These are phyloP conservation scores for Porites australiensis DNA, from an alignment of 64 coral and sea anemone genomes.

Conservation along the genomic window DNA sequence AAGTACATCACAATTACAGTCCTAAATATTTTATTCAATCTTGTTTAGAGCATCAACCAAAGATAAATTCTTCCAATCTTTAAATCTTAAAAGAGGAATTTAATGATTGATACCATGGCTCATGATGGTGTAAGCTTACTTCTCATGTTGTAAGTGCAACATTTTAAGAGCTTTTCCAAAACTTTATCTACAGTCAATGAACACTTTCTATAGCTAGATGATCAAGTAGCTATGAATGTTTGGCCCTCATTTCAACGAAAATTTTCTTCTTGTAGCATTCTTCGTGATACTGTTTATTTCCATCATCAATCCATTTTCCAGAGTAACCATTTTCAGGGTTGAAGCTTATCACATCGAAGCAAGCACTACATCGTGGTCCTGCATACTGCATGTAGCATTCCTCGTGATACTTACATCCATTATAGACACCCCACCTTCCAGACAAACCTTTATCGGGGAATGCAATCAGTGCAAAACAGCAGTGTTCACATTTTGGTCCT, in stretches of 20 bases:
- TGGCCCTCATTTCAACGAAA: conserved; percentile 89
- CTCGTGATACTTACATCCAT: conserved; percentile 93
- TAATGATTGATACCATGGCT: too few species aligned
- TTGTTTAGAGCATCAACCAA: too few species aligned
- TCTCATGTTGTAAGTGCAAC: too few species aligned
- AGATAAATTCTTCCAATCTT: too few species aligned
- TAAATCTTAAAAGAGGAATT: too few species aligned
- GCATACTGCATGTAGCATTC: conserved; percentile 93
- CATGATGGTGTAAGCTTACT: too few species aligned
- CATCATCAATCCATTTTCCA: conserved; percentile 78
- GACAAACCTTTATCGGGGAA: conserved; percentile 89
- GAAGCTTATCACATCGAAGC: conserved; percentile 94
- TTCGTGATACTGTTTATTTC: conserved; percentile 89
- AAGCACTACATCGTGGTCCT: conserved; percentile 91
- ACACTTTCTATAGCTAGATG: too few species aligned
- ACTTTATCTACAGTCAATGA: too few species aligned
- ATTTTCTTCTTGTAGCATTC: conserved; percentile 93
- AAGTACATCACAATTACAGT: too few species aligned
- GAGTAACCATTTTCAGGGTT: conserved; percentile 83
- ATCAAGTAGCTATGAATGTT: conserved; percentile 48
- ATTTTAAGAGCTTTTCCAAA: too few species aligned
- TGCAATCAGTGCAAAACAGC: conserved; percentile 94
- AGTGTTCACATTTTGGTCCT: conserved; percentile 97
- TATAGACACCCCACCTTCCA: conserved; percentile 92
- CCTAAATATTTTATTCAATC: too few species aligned